These are phyloP conservation scores for Resseliella maxima DNA, from an alignment of 2,888 invertebrate genomes.

Conservation along the genomic window DNA sequence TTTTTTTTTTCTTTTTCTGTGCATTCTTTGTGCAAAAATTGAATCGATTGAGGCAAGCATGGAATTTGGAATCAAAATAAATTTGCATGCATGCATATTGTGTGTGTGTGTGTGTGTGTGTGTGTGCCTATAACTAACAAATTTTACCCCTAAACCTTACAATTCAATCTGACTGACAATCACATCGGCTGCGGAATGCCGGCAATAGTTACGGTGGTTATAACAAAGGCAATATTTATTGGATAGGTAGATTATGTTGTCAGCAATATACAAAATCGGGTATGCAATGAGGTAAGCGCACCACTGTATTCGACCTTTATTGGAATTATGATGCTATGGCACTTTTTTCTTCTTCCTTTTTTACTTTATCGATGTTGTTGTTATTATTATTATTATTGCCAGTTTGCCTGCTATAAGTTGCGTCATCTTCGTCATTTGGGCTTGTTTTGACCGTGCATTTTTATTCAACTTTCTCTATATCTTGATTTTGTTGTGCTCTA, in stretches of 20 bases:
- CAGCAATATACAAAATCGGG: constrained; percentile 26
- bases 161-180: constrained; percentile 17
- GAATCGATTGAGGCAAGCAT: neutral
- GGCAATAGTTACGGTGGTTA: constrained; percentile 48
- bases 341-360: neutral
- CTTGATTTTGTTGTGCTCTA: constrained; percentile 1
- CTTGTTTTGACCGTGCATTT: neutral
- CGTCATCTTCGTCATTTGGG: neutral
- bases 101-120: too few relatives aligned
- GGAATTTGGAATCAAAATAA: neutral
- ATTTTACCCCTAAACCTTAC: neutral
- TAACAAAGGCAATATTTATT: constrained; percentile 48
- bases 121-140: neutral
- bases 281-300: neutral
- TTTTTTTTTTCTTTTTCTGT: too few relatives aligned
- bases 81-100: neutral
- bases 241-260: constrained; percentile 48
- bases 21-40: neutral
- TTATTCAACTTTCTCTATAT: constrained; percentile 20
- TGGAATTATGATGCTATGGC: constrained; percentile 24
- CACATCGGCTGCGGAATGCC: constrained; percentile 22
- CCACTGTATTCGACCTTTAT: constrained; percentile 16
- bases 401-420: neutral
- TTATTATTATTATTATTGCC: neutral
- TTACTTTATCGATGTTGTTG: neutral